Percentiles rank a stretch among this genome's conserved stretches.
These are phyloP conservation scores for Amazona vittata DNA, from an alignment of 2,113 vertebrate genomes.

Conservation along the genomic window DNA sequence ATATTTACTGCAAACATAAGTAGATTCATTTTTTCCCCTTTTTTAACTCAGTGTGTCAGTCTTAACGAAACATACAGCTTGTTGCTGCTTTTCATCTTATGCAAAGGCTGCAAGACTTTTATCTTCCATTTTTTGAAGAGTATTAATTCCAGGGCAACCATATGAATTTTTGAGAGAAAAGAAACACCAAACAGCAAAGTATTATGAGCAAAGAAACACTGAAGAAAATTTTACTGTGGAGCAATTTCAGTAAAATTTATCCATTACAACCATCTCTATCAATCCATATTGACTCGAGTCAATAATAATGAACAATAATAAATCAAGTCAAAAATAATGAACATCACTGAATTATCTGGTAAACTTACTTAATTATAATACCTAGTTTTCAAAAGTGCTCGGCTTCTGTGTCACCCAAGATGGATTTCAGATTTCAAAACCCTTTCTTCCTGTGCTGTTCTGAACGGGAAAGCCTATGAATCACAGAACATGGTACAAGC, in stretches of 20 bases:
- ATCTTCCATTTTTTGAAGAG: not conserved
- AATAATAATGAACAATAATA: no score
- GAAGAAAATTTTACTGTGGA: not conserved
- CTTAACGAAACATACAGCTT: not conserved
- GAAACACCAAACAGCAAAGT: not conserved
- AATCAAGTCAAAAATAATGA: not conserved
- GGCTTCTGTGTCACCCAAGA: not conserved
- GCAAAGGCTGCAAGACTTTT: not conserved
- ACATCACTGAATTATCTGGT: not conserved
- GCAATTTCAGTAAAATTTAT: not conserved
- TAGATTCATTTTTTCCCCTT: not conserved
- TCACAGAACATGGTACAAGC: not conserved
- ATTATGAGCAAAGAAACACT: not conserved
- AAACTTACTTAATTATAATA: not conserved
- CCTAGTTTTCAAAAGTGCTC: not conserved
- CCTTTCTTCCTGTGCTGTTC: fast-evolving
- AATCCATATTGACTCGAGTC: not conserved
- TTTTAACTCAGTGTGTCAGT: not conserved
- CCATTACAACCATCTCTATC: not conserved
- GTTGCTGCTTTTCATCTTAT: not conserved
- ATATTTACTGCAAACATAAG: not conserved
- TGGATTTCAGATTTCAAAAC: not conserved
- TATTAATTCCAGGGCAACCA: not conserved
- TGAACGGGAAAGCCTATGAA: not conserved
- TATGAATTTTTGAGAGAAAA: not conserved